Evolutionary conservation across 2,797 vertebrate species (phyloP), one percentile per base, ranked within the genome.

Genomic region (Philypnodon macrostomus): DNA sequence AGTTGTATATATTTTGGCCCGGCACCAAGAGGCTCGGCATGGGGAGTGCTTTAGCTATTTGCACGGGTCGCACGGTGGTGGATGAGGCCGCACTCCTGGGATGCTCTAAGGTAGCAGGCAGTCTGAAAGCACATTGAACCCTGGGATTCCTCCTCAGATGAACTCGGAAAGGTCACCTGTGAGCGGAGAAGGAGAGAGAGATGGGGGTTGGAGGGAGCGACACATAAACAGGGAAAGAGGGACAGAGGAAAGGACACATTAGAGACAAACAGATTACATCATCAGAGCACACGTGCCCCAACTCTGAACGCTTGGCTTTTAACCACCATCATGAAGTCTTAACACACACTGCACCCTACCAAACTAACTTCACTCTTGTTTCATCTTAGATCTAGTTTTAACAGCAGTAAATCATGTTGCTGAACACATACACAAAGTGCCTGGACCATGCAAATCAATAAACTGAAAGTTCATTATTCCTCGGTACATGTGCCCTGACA

Each of bases 51-150:
- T n/a, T 47, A 57, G 44, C n/a, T 45, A 15, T 39, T 18, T 50
- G 37, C 46, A 15, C 53, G 35, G 49, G 12, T 4, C 51, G 27
- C 24, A 29, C 29, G 37, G 58, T 59, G n/a, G 59, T 76, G 49
- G 67, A 38, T 73, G 64, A 68, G 58, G 67, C 65, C 75, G 83
- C 82, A 64, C 77, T 85, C 77, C 69, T 54, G 57, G 53, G 76
- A 78, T 53, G 64, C 78, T 85, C 80, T 85, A 77, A 79, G 77
- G 82, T 67, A 78, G 78, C 69, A 73, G 83, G 79, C 79, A 53
- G 74, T 82, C 76, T 83, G 84, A 86, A 80, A 85, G 80, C 74
- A 76, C 78, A 82, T 71, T 76, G 79, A 80, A 84, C 77, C 79
- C 74, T 79, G 73, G 83, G 72, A 81, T 76, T 83, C 77, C 79